Evolutionary conservation across 2,888 invertebrate species (phyloP).

Genomic region (Magallana nippona): DNA sequence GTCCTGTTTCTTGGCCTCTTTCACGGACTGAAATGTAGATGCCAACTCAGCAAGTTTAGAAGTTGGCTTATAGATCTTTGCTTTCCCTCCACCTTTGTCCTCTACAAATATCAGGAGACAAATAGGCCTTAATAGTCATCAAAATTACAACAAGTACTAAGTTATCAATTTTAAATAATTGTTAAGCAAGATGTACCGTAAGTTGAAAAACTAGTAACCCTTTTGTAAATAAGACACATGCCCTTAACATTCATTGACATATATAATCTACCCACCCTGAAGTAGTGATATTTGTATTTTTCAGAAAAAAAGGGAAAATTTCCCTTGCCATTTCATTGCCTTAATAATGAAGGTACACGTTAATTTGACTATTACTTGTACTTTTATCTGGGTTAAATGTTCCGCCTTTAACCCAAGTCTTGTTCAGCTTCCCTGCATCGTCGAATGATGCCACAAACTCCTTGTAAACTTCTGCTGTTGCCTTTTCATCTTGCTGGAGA

Average conservation of each 20-base stretch:
- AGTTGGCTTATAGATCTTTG: conserved; percentile 95
- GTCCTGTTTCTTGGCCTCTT: conserved; percentile 82
- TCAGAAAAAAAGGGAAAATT: no score
- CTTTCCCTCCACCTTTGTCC: conserved; percentile 61
- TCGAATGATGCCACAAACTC: conserved; percentile 98
- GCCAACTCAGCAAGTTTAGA: conserved; percentile 86
- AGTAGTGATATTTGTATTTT: no score
- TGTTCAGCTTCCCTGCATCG: conserved; percentile 85
- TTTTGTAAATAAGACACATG: no score
- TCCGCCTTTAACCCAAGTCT: conserved; percentile 98
- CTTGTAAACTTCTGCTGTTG: conserved; percentile 88
- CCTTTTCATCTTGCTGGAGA: conserved; percentile 81
- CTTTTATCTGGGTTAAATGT: conserved; percentile 87
- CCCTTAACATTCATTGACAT: no score
- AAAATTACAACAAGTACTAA: no score
- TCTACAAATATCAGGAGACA: neutral
- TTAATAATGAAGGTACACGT: neutral
- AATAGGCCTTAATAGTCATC: no score
- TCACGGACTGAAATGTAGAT: conserved; percentile 80
- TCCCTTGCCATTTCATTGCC: no score
- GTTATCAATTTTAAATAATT: no score
- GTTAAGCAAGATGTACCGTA: no score
- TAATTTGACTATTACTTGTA: conserved; percentile 49
- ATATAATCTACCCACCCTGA: no score
- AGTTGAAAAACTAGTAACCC: no score